Base-by-base conservation (phyloP, 2,113 vertebrate genomes). In the Leucopternis melanops region DNA sequence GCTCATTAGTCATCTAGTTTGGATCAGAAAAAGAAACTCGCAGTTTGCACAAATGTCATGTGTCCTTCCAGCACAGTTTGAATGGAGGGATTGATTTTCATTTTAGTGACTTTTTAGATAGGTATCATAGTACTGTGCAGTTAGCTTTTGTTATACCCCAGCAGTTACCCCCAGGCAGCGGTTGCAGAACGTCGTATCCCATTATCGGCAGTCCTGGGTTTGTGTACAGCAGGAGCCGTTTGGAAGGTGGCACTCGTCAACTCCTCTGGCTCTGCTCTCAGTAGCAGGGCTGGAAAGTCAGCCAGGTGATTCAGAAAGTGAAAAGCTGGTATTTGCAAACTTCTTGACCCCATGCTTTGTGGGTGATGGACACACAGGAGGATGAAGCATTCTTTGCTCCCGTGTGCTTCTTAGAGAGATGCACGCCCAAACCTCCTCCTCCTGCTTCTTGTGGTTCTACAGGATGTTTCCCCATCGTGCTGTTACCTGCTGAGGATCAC, bases 151-250 rank as follows among this genome's bases (percentile, higher is more conserved):
- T 32, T 49, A 2, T 0, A 19, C 34, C 62, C 36, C 84, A 21
- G 86, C 59, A 21, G 89, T 14, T 4, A 6, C 23, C 63, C 82
- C 25, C 27, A 0, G 87, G 81, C 72, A 52, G 91, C 1, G 4
- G 52, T 5, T 29, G 67, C 14, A 19, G 59, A 54, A 38, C 32
- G 38, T 75, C 55, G 0, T 15, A 29, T 13, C 88, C 74, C 66
- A 0, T 27, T 32, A 7, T 12, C 0, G 0, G 59, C 31, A 1
- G 14, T 2, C 5, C 36, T 8, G 57, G 69, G 1, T 12, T 29
- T 49, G 57, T 4, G 54, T 13, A 10, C 38, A 5, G 52, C 73
- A 26, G 47, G 62, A 92, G 73, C 58, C 10, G 0, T 50, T 23
- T 4, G 29, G 29, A n/a, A 47, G 19, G 18, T 6, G 63, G 5